Conservation (phyloP, 2,113 vertebrate species). For the Solea senegalensis region DNA sequence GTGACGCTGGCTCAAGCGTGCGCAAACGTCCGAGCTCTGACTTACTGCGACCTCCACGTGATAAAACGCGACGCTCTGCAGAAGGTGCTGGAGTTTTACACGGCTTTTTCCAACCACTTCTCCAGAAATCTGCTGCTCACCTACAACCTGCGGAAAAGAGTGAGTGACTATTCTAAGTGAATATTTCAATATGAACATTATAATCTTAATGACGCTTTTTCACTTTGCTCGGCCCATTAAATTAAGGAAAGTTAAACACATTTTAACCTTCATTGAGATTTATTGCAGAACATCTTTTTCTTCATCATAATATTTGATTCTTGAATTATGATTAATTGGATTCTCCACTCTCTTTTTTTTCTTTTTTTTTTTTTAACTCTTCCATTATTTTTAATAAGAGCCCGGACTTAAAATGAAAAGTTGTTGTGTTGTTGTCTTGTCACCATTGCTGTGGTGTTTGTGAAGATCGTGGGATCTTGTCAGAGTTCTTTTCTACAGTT, state of each 20-base stretch:
- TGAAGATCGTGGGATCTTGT: no score
- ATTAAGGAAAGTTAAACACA: no score
- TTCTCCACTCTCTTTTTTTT: background rate
- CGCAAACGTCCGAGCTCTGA: constrained; percentile 95
- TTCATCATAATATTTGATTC: background rate
- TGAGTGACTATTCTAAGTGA: constrained; percentile 74
- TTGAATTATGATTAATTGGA: background rate
- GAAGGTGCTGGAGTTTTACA: constrained; percentile 99
- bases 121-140: constrained; percentile 97
- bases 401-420: no score
- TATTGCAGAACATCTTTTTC: no score
- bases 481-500: no score
- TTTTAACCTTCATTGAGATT: no score
- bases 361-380: no score
- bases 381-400: no score
- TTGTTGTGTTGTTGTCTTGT: no score
- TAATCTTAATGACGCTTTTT: no score
- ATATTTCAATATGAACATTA: background rate
- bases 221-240: no score
- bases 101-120: constrained; percentile 97
- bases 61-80: constrained; percentile 97
- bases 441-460: no score
- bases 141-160: constrained; percentile 97
- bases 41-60: constrained; percentile 98
- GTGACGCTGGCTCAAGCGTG: constrained; percentile 95